A percentile compares a stretch with the other conserved stretches of the same genome.
These are phyloP conservation scores for Arctopsyche grandis DNA, from an alignment of 1,140 invertebrate genomes.

Conservation along the genomic window DNA sequence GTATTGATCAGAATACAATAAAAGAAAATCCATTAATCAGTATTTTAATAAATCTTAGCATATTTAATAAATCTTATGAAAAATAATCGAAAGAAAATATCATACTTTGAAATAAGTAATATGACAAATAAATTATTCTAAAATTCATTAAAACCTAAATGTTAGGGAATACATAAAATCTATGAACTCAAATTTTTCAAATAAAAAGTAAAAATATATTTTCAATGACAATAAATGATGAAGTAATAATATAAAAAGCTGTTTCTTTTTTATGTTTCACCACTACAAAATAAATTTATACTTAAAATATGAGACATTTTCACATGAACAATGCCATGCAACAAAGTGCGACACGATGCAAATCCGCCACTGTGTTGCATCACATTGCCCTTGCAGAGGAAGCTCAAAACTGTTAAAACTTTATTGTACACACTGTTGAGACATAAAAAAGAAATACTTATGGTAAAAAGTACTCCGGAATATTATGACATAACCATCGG, in stretches of 20 bases:
- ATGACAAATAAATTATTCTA: background rate
- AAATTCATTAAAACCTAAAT: background rate
- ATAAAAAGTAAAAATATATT: constrained; percentile 1
- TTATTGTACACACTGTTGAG: background rate
- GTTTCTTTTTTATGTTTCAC: background rate
- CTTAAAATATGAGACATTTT: too few species aligned
- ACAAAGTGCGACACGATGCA: too few species aligned
- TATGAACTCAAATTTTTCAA: background rate
- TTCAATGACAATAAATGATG: constrained; percentile 5
- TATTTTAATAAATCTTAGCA: too few species aligned
- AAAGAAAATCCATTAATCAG: too few species aligned
- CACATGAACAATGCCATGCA: too few species aligned
- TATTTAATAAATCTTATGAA: too few species aligned
- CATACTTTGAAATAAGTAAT: too few species aligned
- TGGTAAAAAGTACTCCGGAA: constrained; percentile 2
- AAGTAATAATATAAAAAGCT: background rate
- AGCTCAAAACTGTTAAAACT: background rate
- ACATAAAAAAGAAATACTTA: constrained; percentile 10
- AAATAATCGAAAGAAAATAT: too few species aligned
- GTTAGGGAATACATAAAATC: background rate
- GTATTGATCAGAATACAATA: too few species aligned
- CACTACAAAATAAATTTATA: too few species aligned
- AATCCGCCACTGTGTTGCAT: too few species aligned
- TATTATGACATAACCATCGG: constrained; percentile 43
- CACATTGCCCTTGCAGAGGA: too few species aligned